Conservation (phyloP, 2,797 vertebrate genomes). For the Bradypodion pumilum region DNA sequence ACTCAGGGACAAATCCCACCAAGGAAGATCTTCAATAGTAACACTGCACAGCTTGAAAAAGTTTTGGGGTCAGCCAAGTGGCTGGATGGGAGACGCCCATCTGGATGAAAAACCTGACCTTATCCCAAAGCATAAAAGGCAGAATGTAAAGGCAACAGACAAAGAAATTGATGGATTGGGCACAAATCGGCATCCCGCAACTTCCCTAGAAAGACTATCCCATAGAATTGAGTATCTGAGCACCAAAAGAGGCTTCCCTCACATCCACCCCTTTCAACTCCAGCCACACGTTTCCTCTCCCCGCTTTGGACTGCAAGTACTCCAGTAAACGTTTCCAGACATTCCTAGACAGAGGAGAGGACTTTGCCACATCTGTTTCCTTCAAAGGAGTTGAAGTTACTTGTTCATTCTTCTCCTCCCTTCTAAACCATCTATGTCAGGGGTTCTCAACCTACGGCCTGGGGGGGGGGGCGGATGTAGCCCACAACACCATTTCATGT, state of each 20-base stretch:
- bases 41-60: neutral
- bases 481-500: too few species aligned
- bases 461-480: too few species aligned
- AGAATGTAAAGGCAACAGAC: neutral
- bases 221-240: neutral
- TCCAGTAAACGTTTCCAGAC: neutral
- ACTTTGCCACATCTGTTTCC: too few species aligned
- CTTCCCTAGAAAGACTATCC: neutral
- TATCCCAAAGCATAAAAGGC: neutral
- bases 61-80: neutral
- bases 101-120: neutral
- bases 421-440: neutral
- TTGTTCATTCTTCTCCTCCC: neutral
- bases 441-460: neutral
- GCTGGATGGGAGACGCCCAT: neutral
- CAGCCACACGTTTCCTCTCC: too few species aligned
- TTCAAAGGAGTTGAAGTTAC: neutral
- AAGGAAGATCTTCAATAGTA: neutral
- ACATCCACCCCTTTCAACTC: neutral
- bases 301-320: neutral
- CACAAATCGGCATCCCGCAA: neutral
- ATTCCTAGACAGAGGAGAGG: too few species aligned
- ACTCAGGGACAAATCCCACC: neutral
- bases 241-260: neutral
- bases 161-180: neutral